Evolutionary conservation across 1,140 invertebrate species (phyloP), one percentile per base, ranked within the genome.

Genomic region (Aphaenogaster rudis): DNA sequence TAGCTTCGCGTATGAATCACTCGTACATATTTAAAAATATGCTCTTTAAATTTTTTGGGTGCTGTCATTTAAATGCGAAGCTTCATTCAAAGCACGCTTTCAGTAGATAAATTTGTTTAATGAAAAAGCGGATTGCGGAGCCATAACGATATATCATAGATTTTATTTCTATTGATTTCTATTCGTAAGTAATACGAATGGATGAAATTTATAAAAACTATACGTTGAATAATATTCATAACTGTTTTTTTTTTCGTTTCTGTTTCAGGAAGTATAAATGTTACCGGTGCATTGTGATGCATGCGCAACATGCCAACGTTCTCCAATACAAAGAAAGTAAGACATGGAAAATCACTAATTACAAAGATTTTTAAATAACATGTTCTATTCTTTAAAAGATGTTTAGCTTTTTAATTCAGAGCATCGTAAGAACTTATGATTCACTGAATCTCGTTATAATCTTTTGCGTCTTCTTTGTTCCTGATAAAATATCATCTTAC

Each of bases 241-340:
- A 81, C 39, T 42, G 36, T 63, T 72, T 72, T 39, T 42, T 48
- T 48, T 9, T 9, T 11, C 28, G 5, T 90, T 88, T 91, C 50
- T 93, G 88, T 96, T 96, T 28, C 94, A 96, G 96, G 21, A 88
- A 92, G 11, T 95, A 96, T 3, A 95, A 94, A 15, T 97, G 97
- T 92, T 96, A 96, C 85, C 95, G 97, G 6, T 97, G 97, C 92
- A 94, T 98, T 59, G 97, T 97, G 0, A 97, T 98, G 89, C 97
- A 97, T 88, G 96, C 96, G 87, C 97, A 97, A 91, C 97, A 97
- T 92, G 88, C 93, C 6, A 97, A 97, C 89, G 97, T 97, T 17
- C 95, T 98, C 28, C 97, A 98, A 92, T 98, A 97, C 90, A 98
- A 98, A 96, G 97, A 97, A 95, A 97, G 97, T 97, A 95, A 97